These are phyloP conservation scores for Hippotragus niger DNA, from an alignment of 2,113 vertebrate species.

Conservation along the genomic window DNA sequence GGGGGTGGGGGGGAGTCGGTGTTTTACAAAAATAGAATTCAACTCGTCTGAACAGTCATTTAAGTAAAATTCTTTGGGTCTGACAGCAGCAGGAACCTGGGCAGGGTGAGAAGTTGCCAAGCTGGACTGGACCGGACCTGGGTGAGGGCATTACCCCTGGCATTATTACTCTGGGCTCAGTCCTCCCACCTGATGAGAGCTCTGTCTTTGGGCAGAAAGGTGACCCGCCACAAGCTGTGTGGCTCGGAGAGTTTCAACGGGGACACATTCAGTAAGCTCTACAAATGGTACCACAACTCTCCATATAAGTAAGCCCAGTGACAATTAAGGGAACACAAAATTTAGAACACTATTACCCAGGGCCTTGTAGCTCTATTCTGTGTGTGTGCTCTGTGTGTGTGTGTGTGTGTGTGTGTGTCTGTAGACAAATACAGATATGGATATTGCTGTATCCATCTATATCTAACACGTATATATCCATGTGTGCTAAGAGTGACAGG, in stretches of 20 bases:
- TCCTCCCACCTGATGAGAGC: background rate
- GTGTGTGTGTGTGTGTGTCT: background rate
- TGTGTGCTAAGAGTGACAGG: slow-evolving; percentile 53
- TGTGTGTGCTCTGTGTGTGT: background rate
- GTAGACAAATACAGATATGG: slow-evolving; percentile 4
- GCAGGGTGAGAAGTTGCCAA: background rate
- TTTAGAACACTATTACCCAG: background rate
- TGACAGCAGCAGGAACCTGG: slow-evolving; percentile 56
- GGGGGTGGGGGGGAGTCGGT: slow-evolving; percentile 30
- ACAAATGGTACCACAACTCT: background rate
- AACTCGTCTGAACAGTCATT: slow-evolving; percentile 70
- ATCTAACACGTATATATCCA: slow-evolving; percentile 33
- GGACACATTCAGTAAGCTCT: background rate
- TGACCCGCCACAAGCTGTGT: background rate
- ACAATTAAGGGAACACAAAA: background rate
- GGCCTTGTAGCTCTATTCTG: background rate
- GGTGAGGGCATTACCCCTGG: background rate
- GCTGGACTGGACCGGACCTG: background rate
- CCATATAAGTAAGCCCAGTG: background rate
- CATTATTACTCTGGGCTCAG: background rate
- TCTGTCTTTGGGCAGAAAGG: background rate
- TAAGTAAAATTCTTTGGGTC: slow-evolving; percentile 70
- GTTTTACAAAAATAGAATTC: slow-evolving; percentile 60
- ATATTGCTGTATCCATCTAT: background rate
- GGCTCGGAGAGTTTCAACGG: background rate